Evolutionary conservation across 2,797 vertebrate genomes (phyloP).

Genomic region (Silurus aristotelis): DNA sequence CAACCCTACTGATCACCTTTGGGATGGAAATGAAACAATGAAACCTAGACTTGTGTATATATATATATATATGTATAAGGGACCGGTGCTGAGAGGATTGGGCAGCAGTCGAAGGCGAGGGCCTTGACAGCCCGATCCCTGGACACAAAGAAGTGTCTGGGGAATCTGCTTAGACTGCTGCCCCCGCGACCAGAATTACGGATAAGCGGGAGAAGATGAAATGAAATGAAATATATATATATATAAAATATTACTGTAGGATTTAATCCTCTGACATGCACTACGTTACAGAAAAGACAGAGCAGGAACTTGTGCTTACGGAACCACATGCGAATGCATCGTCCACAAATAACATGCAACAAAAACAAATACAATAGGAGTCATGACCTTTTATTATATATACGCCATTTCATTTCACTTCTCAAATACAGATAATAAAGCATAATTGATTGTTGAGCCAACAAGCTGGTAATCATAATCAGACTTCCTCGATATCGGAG

Average conservation of each 20-base stretch:
- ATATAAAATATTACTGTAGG: no score
- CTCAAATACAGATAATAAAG: slow-evolving; percentile 27
- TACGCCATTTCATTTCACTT: slow-evolving; percentile 4
- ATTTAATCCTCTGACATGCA: background rate
- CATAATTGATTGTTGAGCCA: background rate
- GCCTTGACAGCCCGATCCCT: no score
- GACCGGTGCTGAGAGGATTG: no score
- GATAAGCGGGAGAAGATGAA: no score
- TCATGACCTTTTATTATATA: background rate
- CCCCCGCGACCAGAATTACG: no score
- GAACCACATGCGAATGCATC: background rate
- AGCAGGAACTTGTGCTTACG: background rate
- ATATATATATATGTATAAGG: no score
- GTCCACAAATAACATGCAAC: background rate
- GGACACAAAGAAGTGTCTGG: no score
- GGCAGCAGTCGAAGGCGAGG: no score
- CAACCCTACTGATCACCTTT: background rate
- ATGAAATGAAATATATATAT: no score
- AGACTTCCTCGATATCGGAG: slow-evolving; percentile 17
- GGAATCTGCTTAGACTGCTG: no score
- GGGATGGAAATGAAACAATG: no score
- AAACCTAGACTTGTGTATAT: no score
- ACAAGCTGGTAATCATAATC: background rate
- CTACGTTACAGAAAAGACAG: background rate
- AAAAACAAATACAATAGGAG: background rate